Percentiles rank a stretch among this genome's conserved stretches.
Evolutionary conservation across 2,888 invertebrate species (phyloP).

Genomic region (Diadegma fenestrale): DNA sequence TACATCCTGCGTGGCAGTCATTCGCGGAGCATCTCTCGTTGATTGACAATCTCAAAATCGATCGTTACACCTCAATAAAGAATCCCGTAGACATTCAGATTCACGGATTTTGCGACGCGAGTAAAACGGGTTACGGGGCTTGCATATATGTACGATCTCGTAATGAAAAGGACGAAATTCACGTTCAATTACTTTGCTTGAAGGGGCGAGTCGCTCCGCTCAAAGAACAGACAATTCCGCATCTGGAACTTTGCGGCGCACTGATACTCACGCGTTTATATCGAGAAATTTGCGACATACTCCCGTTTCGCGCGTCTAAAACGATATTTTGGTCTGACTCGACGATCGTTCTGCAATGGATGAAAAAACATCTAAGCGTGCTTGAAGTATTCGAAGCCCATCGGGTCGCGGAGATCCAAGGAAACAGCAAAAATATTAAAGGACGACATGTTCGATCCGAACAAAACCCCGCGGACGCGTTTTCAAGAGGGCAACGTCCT

Average conservation of each 20-base stretch:
- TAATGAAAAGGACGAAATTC: conserved; percentile 16
- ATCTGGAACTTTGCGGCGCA: conserved; percentile 74
- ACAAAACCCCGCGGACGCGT: conserved; percentile 51
- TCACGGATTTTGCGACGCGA: conserved; percentile 72
- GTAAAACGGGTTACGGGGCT: conserved; percentile 68
- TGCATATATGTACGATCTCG: conserved; percentile 68
- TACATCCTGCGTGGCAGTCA: conserved; percentile 42
- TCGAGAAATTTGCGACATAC: conserved; percentile 32
- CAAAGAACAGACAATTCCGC: conserved; percentile 70
- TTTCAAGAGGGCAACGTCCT: conserved; percentile 52
- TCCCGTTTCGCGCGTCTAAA: conserved; percentile 18
- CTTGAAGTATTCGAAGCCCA: conserved; percentile 72
- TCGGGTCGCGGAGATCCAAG: conserved; percentile 71
- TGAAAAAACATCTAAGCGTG: conserved; percentile 59
- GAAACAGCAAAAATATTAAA: conserved; percentile 29
- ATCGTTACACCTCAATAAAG: conserved; percentile 24
- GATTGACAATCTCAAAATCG: conserved; percentile 47
- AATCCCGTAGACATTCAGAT: conserved; percentile 57
- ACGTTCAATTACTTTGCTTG: conserved; percentile 69
- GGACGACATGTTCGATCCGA: conserved; percentile 65
- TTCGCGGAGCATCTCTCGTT: conserved; percentile 46
- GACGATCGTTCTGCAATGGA: conserved; percentile 70
- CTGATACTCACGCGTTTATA: conserved; percentile 66
- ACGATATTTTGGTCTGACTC: conserved; percentile 73
- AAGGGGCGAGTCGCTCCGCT: conserved; percentile 76